These are phyloP conservation scores for Pangasius djambal DNA, from an alignment of 2,797 vertebrate genomes.

Conservation along the genomic window DNA sequence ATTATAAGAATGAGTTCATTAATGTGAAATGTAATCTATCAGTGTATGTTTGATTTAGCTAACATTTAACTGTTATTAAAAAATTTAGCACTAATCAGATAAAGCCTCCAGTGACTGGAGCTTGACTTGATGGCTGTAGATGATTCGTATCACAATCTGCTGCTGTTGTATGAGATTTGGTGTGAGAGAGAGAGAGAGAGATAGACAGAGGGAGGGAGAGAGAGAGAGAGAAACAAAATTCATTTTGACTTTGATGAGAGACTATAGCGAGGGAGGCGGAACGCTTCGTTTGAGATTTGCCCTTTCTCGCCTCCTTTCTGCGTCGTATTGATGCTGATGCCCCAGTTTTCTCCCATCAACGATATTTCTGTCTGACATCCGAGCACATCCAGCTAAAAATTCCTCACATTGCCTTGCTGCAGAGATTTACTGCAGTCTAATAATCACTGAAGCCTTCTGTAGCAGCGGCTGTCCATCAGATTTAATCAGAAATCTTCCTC, in stretches of 20 bases:
- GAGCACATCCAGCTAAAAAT: slow-evolving; percentile 48
- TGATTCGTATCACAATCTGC: not conserved
- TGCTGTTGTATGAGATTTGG: not conserved
- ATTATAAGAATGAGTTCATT: not conserved
- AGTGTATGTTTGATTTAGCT: not conserved
- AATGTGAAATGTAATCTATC: not conserved
- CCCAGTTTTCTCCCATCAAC: slow-evolving; percentile 41
- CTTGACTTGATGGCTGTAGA: not conserved
- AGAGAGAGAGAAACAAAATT: not conserved
- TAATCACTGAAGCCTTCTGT: slow-evolving; percentile 16
- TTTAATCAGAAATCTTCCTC: slow-evolving; percentile 10
- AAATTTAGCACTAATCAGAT: not conserved
- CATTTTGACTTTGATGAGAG: slow-evolving; percentile 16
- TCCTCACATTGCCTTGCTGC: not conserved
- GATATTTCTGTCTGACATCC: slow-evolving; percentile 48
- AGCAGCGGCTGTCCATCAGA: slow-evolving; percentile 18
- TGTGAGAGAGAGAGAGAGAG: not conserved
- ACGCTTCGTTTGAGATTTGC: not conserved
- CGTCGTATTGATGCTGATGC: slow-evolving; percentile 44
- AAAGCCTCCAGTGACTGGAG: not conserved
- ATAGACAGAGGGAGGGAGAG: not conserved
- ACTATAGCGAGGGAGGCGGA: not conserved
- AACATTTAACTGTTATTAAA: not conserved
- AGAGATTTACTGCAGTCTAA: slow-evolving; percentile 1
- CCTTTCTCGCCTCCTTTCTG: slow-evolving; percentile 25